These are phyloP conservation scores for Palythoa caribaeorum DNA, from an alignment of 92 coral and sea anemone species.

Conservation along the genomic window DNA sequence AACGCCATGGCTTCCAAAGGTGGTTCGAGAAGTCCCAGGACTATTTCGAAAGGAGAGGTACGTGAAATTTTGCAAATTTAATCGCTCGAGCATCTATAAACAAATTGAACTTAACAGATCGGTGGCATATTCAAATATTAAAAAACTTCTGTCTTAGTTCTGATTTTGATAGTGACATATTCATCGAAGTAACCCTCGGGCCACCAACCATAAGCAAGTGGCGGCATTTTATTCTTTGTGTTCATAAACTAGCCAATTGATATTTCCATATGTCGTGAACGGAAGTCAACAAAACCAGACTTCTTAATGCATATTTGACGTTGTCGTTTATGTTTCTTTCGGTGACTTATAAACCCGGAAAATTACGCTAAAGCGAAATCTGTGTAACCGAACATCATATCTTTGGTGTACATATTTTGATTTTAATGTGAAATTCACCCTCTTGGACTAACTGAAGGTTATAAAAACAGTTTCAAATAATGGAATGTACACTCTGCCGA, in stretches of 20 bases:
- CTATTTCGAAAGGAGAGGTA: constrained; percentile 18
- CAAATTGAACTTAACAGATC: background rate
- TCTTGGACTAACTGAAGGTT: too few relatives aligned
- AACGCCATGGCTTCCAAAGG: constrained; percentile 25
- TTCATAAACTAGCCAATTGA: background rate
- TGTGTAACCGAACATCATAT: too few relatives aligned
- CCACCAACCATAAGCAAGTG: background rate
- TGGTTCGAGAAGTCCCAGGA: constrained; percentile 29
- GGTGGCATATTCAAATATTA: constrained; percentile 30
- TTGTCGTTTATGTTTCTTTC: background rate
- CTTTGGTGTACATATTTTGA: too few relatives aligned
- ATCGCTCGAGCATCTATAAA: background rate
- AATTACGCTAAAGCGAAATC: too few relatives aligned
- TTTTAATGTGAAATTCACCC: too few relatives aligned
- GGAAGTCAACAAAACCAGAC: background rate
- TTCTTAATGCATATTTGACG: background rate
- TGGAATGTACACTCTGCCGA: too few relatives aligned
- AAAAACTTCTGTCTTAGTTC: background rate
- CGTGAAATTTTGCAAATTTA: background rate
- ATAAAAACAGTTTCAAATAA: too few relatives aligned
- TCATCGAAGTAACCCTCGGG: background rate
- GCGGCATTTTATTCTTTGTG: background rate
- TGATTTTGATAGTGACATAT: background rate
- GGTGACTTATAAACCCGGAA: too few relatives aligned
- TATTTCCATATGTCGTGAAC: background rate